Evolutionary conservation across 1,140 invertebrate genomes (phyloP).

Genomic region (Nephotettix cincticeps): DNA sequence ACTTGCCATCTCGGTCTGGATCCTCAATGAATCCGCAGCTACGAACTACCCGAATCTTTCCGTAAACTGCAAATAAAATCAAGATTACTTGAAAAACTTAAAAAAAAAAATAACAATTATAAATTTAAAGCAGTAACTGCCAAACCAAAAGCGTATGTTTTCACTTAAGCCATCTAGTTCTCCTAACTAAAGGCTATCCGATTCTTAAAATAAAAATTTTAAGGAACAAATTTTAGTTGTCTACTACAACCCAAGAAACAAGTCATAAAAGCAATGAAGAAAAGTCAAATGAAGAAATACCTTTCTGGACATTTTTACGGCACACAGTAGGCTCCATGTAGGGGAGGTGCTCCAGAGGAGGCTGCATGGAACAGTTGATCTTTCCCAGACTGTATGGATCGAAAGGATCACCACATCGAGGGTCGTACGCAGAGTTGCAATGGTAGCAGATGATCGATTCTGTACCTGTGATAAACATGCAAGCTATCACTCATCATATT

Average conservation of each 20-base stretch:
- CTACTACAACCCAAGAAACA: too few species aligned
- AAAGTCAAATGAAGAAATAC: too few species aligned
- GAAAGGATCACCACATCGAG: slow-evolving; percentile 81
- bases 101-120: too few species aligned
- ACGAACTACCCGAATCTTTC: slow-evolving; percentile 67
- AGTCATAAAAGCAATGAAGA: too few species aligned
- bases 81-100: too few species aligned
- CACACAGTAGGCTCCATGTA: slow-evolving; percentile 66
- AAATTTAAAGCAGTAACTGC: too few species aligned
- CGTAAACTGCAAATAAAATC: slow-evolving; percentile 74
- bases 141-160: too few species aligned
- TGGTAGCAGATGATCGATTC: slow-evolving; percentile 67
- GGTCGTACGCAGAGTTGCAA: slow-evolving; percentile 83
- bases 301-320: slow-evolving; percentile 73
- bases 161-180: too few species aligned
- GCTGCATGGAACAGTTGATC: slow-evolving; percentile 78
- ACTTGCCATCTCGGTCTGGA: slow-evolving; percentile 55
- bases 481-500: too few species aligned
- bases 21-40: slow-evolving; percentile 72
- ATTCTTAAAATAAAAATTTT: too few species aligned
- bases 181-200: too few species aligned
- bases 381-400: slow-evolving; percentile 75
- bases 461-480: slow-evolving; percentile 54
- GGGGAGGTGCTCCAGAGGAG: slow-evolving; percentile 66
- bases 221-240: too few species aligned